Base-by-base conservation (phyloP, 2,113 vertebrate genomes). In the Guaruba guarouba region DNA sequence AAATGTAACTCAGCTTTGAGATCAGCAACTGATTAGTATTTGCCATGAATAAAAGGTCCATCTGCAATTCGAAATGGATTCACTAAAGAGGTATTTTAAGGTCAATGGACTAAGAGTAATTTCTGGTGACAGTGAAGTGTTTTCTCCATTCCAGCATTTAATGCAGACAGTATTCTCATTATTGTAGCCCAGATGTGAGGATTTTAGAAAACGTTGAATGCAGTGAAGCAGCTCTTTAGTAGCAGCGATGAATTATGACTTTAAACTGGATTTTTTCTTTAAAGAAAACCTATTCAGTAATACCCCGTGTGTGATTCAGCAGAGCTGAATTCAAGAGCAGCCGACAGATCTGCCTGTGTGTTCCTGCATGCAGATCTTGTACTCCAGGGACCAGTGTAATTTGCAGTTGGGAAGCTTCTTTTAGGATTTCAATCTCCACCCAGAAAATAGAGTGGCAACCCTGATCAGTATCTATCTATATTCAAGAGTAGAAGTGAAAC, bases 361-460 rank as follows among this genome's bases (percentile, higher is more conserved):
- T 51, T 82, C 43, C 51, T 54, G 22, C 46, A 54, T 20, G 52
- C 23, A 83, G 70, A 78, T 55, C 75, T 24, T 69, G 55, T 84
- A 82, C 69, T 91, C 75, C 67, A 71, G 83, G 71, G 93, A 93
- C 76, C 41, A 41, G 57, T 35, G 29, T 97, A 95, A 96, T 91
- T 96, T 89, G 82, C 82, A 96, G 88, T 75, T 96, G 82, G 73
- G 69, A 90, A 92, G 57, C 57, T 96, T 78, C 94, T 95, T 96
- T 93, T 48, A 96, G 91, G 59, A 83, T 94, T 94, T 96, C 54
- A 35, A 46, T 85, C 70, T 92, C 95, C 95, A 91, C 88, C 89
- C 39, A 90, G 37, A 64, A 90, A 92, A 83, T 13, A 78, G 51
- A 73, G 48, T 33, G 39, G 51, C 35, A 91, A 77, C 28, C 31